Evolutionary conservation across 2,797 vertebrate species (phyloP).

Genomic region (Botia kubotai): DNA sequence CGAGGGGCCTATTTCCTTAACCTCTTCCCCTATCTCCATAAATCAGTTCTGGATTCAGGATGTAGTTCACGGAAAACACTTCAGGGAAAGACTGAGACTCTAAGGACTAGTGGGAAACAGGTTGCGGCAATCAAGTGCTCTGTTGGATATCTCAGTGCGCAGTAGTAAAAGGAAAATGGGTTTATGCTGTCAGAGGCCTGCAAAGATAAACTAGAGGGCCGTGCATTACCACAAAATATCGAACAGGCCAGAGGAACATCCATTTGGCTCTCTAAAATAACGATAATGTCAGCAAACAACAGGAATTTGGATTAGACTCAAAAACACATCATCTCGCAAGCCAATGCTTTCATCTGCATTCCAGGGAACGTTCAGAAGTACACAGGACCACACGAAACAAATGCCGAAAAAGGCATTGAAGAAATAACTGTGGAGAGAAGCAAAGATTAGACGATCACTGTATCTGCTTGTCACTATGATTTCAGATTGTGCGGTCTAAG

Average conservation of each 20-base stretch:
- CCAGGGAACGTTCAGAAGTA: slow-evolving; percentile 14
- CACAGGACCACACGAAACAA: slow-evolving; percentile 16
- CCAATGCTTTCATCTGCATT: slow-evolving; percentile 40
- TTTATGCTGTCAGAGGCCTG: slow-evolving; percentile 36
- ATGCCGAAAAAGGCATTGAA: slow-evolving; percentile 35
- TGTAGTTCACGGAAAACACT: slow-evolving; percentile 29
- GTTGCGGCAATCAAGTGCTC: slow-evolving; percentile 40
- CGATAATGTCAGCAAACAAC: slow-evolving; percentile 36
- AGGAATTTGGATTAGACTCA: slow-evolving; percentile 35
- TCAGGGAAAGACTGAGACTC: slow-evolving; percentile 51
- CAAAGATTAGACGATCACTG: slow-evolving; percentile 21
- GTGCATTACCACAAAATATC: slow-evolving; percentile 32
- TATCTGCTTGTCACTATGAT: slow-evolving; percentile 40
- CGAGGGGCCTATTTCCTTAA: slow-evolving; percentile 78
- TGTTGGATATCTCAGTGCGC: slow-evolving; percentile 25
- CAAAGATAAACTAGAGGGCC: slow-evolving; percentile 24
- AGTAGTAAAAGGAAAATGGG: slow-evolving; percentile 30
- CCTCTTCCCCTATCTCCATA: slow-evolving; percentile 74
- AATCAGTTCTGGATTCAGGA: slow-evolving; percentile 64
- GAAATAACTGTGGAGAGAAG: slow-evolving; percentile 12
- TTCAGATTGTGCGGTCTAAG: slow-evolving; percentile 13
- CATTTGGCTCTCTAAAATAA: slow-evolving; percentile 17
- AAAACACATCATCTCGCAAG: slow-evolving; percentile 28
- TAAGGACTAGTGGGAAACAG: slow-evolving; percentile 31
- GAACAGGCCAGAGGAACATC: slow-evolving; percentile 34